Conservation (phyloP, 2,888 invertebrate genomes). For the Acheta domesticus region DNA sequence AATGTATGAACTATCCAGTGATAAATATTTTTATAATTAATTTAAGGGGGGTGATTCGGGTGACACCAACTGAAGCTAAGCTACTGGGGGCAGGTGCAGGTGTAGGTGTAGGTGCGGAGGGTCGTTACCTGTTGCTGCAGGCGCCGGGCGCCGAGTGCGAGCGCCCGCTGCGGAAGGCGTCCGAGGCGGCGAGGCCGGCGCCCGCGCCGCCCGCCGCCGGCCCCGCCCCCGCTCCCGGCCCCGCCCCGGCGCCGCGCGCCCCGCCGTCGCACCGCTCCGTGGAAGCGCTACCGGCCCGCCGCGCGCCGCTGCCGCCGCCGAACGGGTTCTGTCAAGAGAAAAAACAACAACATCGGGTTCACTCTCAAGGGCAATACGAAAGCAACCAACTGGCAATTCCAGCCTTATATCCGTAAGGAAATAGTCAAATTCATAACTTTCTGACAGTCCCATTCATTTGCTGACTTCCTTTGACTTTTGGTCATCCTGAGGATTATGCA, state of each 20-base stretch:
- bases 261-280: background rate
- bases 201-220: constrained; percentile 43
- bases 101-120: background rate
- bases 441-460: too few relatives aligned
- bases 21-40: too few relatives aligned
- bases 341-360: constrained; percentile 6
- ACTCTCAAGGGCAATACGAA: too few relatives aligned
- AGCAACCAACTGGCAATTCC: too few relatives aligned
- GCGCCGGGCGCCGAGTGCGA: constrained; percentile 76
- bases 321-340: constrained; percentile 57
- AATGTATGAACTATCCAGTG: too few relatives aligned
- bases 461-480: too few relatives aligned
- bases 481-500: too few relatives aligned
- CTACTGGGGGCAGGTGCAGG: too few relatives aligned
- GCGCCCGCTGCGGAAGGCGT: constrained; percentile 49
- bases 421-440: too few relatives aligned
- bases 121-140: constrained; percentile 44
- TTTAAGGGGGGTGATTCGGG: too few relatives aligned
- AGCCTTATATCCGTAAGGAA: too few relatives aligned
- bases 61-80: too few relatives aligned
- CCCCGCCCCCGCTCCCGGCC: constrained; percentile 34
- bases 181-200: constrained; percentile 42
- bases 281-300: background rate
- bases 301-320: constrained; percentile 44
- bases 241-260: background rate